phyloP scores from a whole-genome alignment of 2,888 invertebrate genomes.

The Torymus tubicola region DNA sequence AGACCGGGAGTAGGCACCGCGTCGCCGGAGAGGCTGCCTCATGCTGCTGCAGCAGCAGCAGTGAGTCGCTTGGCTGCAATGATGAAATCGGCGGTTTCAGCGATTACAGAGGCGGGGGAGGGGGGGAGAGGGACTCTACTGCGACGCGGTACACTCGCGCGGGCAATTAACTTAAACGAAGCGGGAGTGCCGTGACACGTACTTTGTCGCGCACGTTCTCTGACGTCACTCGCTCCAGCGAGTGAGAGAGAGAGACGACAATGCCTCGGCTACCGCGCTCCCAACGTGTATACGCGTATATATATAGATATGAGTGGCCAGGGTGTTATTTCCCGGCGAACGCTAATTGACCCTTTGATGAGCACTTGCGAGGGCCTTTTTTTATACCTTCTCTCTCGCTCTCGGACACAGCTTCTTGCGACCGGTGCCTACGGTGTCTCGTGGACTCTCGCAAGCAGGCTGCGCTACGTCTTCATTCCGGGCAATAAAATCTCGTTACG shows the following conservation, averaged over 20 bases:
- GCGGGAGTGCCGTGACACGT: slow-evolving; percentile 73
- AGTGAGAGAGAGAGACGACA: slow-evolving; percentile 5
- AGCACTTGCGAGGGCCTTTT: slow-evolving; percentile 36
- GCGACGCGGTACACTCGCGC: slow-evolving; percentile 24
- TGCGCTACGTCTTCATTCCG: slow-evolving; percentile 46
- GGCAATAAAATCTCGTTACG: slow-evolving; percentile 53
- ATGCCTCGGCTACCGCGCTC: slow-evolving; percentile 13
- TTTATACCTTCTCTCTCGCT: slow-evolving; percentile 19
- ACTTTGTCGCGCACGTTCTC: slow-evolving; percentile 71
- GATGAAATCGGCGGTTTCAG: slow-evolving; percentile 66
- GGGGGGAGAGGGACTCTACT: slow-evolving; percentile 32
- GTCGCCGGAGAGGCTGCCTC: too few species aligned
- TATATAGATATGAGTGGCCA: neutral
- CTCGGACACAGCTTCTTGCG: slow-evolving; percentile 4
- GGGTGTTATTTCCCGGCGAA: slow-evolving; percentile 43
- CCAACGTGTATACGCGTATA: slow-evolving; percentile 27
- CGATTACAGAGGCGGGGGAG: slow-evolving; percentile 59
- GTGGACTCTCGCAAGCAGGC: neutral
- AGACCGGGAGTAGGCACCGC: too few species aligned
- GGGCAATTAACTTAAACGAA: slow-evolving; percentile 73
- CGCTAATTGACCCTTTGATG: slow-evolving; percentile 50
- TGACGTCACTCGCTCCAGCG: slow-evolving; percentile 63
- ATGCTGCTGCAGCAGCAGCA: too few species aligned
- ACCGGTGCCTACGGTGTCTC: neutral
- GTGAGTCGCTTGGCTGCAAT: slow-evolving; percentile 52